phyloP scores from a whole-genome alignment of 2,888 invertebrate species.

The Napeogenes sylphis region DNA sequence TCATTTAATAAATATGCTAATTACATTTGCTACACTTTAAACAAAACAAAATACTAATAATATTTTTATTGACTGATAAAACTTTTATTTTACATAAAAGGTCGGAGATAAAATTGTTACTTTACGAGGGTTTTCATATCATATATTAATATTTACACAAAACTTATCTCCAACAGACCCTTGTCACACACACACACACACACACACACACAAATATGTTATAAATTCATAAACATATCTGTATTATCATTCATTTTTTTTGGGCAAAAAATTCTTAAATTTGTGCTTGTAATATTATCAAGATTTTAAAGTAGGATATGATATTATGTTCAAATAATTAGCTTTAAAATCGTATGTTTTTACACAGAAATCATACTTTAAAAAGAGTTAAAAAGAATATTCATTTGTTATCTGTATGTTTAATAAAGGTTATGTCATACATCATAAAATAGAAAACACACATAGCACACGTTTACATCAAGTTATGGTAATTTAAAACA shows the following conservation, averaged over 20 bases:
- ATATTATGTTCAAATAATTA: no score
- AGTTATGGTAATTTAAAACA: conserved; percentile 4
- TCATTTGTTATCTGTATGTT: no score
- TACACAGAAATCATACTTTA: no score
- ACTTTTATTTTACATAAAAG: conserved; percentile 6
- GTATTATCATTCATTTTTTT: no score
- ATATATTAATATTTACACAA: conserved; percentile 24
- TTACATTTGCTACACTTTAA: background rate
- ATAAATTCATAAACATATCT: conserved; percentile 2
- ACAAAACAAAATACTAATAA: no score
- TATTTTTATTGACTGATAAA: no score
- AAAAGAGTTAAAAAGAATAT: no score
- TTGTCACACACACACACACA: conserved; percentile 16
- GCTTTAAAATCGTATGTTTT: no score
- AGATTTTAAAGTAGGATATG: no score
- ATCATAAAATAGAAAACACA: background rate
- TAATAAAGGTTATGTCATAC: no score
- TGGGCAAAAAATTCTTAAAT: background rate
- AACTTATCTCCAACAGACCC: conserved; percentile 21
- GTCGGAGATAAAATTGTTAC: conserved; percentile 15
- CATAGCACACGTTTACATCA: background rate
- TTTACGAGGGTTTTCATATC: conserved; percentile 14
- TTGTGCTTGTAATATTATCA: background rate
- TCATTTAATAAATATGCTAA: background rate
- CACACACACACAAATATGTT: conserved; percentile 10